Base-by-base conservation (phyloP, 2,888 invertebrate genomes). In the Magallana nippona region DNA sequence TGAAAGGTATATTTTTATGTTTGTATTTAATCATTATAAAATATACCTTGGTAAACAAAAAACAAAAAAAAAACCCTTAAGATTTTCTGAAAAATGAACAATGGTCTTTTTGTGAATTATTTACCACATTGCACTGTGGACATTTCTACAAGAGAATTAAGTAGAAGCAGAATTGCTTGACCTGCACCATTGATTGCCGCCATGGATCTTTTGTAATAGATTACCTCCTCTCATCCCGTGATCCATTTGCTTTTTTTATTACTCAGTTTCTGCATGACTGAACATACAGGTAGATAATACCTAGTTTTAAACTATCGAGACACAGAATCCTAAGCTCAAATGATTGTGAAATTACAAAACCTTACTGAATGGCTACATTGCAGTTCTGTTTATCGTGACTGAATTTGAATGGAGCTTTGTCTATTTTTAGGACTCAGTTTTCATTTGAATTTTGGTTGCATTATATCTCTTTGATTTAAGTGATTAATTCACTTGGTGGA, bases 241-340 rank as follows among this genome's bases (percentile, higher is more conserved):
- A 71, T 71, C 27, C 71, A 22, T 71, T 71, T 71, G 15, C 22
- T 32, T 71, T 71, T 71, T 71, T 71, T 71, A 71, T 71, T 13
- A 32, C 71, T 71, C 27, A 27, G 27, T 22, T 71, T 71, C 71
- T 71, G 71, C 71, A 71, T 71, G 71, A 71, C 22, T 27, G 71
- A 71, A 15, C 32, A 22, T 13, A 71, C 71, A 71, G 71, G 71
- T 71, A 71, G 71, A 71, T 71, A 71, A 71, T 71, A 71, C 71
- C 71, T 71, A 32, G 32, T 44, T 22, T 27, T 22, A 71, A 71
- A 71, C 71, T 71, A 71, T 60, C n/a, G 60, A n/a, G 60, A 60
- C 60, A 27, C 71, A 71, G 71, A 71, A 22, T 71, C 71, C 44
- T 44, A 44, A 44, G 44, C 44, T 71, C 27, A 71, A 71, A 27